phyloP scores from a whole-genome alignment of 2,113 vertebrate genomes.

The Pithys albifrons region DNA sequence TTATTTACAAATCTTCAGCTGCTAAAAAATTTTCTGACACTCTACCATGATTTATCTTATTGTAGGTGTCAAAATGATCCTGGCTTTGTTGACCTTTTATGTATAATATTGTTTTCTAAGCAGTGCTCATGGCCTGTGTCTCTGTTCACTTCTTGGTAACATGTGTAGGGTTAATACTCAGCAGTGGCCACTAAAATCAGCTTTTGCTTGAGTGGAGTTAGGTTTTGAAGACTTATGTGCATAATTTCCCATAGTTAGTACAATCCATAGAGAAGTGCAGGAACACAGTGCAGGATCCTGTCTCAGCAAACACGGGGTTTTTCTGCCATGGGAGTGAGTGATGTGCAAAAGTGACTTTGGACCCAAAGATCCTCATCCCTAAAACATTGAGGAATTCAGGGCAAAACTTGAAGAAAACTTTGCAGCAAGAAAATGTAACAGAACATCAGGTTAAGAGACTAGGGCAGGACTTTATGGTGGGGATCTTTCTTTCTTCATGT shows the following conservation, averaged over 20 bases:
- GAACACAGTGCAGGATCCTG: not conserved
- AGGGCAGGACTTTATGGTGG: not conserved
- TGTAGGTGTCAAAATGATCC: not conserved
- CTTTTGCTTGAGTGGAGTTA: not conserved
- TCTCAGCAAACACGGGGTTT: not conserved
- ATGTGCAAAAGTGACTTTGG: not conserved
- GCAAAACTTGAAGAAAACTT: not conserved
- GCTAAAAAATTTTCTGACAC: not conserved
- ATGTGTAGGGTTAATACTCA: not conserved
- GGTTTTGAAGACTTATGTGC: not conserved
- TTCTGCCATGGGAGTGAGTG: fast-evolving
- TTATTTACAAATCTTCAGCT: not conserved
- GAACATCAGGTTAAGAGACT: not conserved
- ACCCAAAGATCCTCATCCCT: not conserved
- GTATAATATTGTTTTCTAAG: not conserved
- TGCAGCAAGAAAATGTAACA: not conserved
- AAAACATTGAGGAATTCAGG: not conserved
- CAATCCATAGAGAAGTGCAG: not conserved
- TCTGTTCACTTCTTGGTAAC: not conserved
- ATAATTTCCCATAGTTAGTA: not conserved
- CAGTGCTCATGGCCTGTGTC: fast-evolving
- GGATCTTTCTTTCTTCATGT: not conserved
- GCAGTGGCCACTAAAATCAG: not conserved
- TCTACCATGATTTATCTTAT: not conserved
- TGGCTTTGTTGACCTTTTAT: not conserved